phyloP scores from a whole-genome alignment of 53 echinoderm and acorn worm species.

The Temnopleurus reevesii region DNA sequence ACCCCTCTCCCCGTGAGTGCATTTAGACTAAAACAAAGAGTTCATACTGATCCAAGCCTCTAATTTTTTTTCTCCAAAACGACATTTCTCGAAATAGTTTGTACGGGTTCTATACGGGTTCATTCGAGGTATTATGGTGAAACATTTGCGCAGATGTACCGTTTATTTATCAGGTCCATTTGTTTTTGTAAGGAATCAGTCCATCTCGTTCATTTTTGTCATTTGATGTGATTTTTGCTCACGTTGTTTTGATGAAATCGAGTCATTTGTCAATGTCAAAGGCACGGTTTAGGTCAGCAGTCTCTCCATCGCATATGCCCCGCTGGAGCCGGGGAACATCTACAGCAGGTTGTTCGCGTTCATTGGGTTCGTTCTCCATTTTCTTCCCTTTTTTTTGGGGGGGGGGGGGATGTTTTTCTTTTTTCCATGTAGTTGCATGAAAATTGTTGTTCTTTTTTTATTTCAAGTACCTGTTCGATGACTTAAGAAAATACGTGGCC shows the following conservation, averaged over 20 bases:
- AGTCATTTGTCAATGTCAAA: constrained; percentile 39
- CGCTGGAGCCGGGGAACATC: not conserved
- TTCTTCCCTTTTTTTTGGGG: not conserved
- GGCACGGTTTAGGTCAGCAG: not conserved
- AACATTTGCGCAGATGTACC: constrained; percentile 29
- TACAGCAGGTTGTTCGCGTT: too few relatives aligned
- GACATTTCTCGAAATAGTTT: too few relatives aligned
- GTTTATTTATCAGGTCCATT: constrained; percentile 50
- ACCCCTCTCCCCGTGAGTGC: not conserved
- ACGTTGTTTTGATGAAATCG: constrained; percentile 33
- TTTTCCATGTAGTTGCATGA: too few relatives aligned
- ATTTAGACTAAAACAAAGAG: not conserved
- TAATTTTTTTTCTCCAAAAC: not conserved
- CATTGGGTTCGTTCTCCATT: too few relatives aligned
- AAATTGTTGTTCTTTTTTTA: too few relatives aligned
- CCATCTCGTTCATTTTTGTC: constrained; percentile 27
- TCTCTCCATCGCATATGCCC: not conserved
- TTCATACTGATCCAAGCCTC: too few relatives aligned
- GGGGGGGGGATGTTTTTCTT: not conserved
- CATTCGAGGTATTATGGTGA: not conserved
- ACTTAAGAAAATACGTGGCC: too few relatives aligned
- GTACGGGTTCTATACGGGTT: too few relatives aligned
- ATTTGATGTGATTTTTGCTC: constrained; percentile 33
- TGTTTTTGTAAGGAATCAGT: constrained; percentile 51
- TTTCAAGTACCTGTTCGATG: too few relatives aligned